Base-by-base conservation (phyloP, 2,113 vertebrate species). In the Elachura formosa region DNA sequence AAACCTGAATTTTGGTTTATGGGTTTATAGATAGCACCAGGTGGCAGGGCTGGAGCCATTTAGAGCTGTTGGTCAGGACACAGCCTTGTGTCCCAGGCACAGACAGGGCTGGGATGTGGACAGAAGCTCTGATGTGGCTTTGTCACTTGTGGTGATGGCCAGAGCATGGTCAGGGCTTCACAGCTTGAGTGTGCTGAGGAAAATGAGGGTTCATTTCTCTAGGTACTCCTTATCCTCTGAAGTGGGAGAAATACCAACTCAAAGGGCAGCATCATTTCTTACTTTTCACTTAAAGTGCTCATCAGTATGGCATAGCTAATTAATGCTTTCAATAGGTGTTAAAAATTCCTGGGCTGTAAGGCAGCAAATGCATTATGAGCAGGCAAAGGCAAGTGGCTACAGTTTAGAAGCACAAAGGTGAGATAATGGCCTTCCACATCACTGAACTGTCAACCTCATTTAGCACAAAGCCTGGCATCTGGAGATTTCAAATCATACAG, bases 351-450 rank as follows among this genome's bases (percentile, higher is more conserved):
- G 96, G 93, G 96, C 97, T 96, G 96, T 59, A 97, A 95, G 52
- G 80, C 92, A 94, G 98, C 96, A 98, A 96, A 98, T 99, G 98
- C 98, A 98, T 99, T 98, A 98, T 97, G 95, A 98, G 91, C 75
- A 98, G 96, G 96, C 84, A 97, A 96, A 98, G 97, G 97, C 96
- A 97, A 96, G 97, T 96, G 98, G 97, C 98, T 96, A 92, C 95
- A 97, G 98, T 97, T 97, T 96, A 97, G 98, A 98, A 97, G 97
- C 97, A 98, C 97, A 97, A 98, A 98, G 98, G 98, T 98, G 98
- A 98, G 98, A 98, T 98, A 98, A 99, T 98, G 97, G 98, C 94
- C 96, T 98, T 98, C 98, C 97, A 96, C 98, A 95, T 98, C 98
- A 98, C 98, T 98, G 97, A 98, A 92, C 98, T 97, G 98, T 97